Conservation (phyloP, 2,888 invertebrate species). For the Rhyacophila evoluta region DNA sequence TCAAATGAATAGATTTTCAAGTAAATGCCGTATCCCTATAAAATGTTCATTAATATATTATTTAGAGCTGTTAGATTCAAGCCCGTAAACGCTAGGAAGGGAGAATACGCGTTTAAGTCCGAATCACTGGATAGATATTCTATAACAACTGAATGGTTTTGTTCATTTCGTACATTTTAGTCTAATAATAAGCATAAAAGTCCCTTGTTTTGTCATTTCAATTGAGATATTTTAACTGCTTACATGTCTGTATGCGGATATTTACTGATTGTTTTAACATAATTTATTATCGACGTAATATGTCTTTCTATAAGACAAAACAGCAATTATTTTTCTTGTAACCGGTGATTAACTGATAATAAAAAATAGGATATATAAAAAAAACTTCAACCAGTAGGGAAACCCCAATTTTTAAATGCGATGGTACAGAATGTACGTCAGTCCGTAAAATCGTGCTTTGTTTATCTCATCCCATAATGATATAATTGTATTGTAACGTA, state of each 20-base stretch:
- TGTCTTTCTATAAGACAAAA: not conserved
- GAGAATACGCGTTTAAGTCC: no score
- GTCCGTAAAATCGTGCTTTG: conserved; percentile 4
- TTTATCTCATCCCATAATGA: conserved; percentile 19
- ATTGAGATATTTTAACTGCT: no score
- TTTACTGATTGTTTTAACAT: not conserved
- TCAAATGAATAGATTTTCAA: no score
- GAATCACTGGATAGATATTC: no score
- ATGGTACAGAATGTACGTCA: conserved; percentile 3
- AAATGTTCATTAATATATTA: no score
- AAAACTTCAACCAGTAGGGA: not conserved
- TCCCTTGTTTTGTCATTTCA: no score
- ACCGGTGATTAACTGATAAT: not conserved
- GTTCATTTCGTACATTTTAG: no score
- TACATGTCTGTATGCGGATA: not conserved
- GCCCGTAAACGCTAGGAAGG: no score
- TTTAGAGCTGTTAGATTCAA: no score
- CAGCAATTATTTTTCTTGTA: not conserved
- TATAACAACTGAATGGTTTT: no score
- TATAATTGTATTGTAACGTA: not conserved
- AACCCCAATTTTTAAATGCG: not conserved
- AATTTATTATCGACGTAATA: not conserved
- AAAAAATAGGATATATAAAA: not conserved
- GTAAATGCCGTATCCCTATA: no score
- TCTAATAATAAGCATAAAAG: no score